Conservation (phyloP, 2,797 vertebrate genomes). For the Sebastes kiyomatsui region DNA sequence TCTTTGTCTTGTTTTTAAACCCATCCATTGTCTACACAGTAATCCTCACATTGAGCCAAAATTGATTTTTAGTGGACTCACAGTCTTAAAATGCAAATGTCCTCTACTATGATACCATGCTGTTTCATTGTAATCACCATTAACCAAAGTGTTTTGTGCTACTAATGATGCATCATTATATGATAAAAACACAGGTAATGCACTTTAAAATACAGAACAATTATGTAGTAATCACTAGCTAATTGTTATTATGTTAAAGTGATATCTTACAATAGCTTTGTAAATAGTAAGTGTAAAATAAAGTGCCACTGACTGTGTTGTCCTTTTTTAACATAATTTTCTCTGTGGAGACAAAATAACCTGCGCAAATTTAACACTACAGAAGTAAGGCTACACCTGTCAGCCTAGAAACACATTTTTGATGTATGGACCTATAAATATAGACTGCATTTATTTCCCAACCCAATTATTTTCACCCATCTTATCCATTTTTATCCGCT, state of each 20-base stretch:
- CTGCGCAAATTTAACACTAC: constrained; percentile 33
- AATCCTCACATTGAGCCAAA: not conserved
- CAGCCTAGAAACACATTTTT: constrained; percentile 30
- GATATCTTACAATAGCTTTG: not conserved
- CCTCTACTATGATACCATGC: not conserved
- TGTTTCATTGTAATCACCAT: not conserved
- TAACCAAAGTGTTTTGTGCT: not conserved
- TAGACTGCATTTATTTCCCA: constrained; percentile 35
- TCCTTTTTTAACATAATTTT: constrained; percentile 26
- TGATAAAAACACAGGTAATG: not conserved
- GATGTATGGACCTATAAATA: constrained; percentile 44
- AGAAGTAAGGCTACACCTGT: constrained; percentile 40
- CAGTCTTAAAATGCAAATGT: not conserved
- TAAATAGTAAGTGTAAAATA: constrained; percentile 7
- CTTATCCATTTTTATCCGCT: constrained; percentile 6
- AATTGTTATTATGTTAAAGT: not conserved
- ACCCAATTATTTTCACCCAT: not conserved
- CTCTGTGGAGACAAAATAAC: constrained; percentile 13
- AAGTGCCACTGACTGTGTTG: not conserved
- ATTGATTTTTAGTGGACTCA: not conserved
- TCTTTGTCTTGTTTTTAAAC: not conserved
- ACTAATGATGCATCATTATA: not conserved
- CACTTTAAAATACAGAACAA: not conserved
- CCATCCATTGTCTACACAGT: not conserved
- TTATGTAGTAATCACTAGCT: not conserved